phyloP scores from a whole-genome alignment of 2,888 invertebrate genomes.

The Latrodectus elegans region DNA sequence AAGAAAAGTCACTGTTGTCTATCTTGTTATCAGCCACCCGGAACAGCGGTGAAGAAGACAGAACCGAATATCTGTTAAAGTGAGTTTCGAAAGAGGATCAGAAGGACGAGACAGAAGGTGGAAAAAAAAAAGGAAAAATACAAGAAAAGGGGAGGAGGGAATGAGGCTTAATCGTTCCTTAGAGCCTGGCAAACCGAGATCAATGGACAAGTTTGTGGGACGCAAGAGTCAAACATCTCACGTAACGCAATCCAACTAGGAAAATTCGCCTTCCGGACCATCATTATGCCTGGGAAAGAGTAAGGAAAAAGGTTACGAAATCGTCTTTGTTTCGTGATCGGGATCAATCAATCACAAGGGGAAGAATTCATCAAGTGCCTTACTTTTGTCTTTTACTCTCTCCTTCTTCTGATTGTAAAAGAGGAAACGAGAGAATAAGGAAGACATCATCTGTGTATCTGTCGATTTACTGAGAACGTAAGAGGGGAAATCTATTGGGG shows the following conservation, averaged over 20 bases:
- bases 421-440: constrained; percentile 7
- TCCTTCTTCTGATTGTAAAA: constrained; percentile 35
- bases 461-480: constrained; percentile 49
- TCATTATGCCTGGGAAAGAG: constrained; percentile 36
- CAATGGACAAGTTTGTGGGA: constrained; percentile 47
- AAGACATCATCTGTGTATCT: constrained; percentile 54
- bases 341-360: constrained; percentile 42
- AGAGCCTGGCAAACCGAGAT: constrained; percentile 24
- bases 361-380: constrained; percentile 58
- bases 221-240: constrained; percentile 52
- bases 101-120: background rate
- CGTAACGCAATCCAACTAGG: constrained; percentile 39
- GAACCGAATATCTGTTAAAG: constrained; percentile 46
- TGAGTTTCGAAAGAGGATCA: constrained; percentile 9
- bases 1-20: constrained; percentile 30
- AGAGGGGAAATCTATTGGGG: constrained; percentile 43
- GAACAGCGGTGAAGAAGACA: constrained; percentile 13
- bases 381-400: constrained; percentile 32
- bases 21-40: constrained; percentile 37
- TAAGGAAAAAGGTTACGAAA: constrained; percentile 54
- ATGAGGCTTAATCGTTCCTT: constrained; percentile 46
- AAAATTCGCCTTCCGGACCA: constrained; percentile 28
- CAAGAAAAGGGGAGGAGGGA: background rate
- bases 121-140: background rate
- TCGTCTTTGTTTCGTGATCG: constrained; percentile 55